Evolutionary conservation across 2,888 invertebrate species (phyloP), one percentile per base, ranked within the genome.

Genomic region (Dicranocentrus wangi): DNA sequence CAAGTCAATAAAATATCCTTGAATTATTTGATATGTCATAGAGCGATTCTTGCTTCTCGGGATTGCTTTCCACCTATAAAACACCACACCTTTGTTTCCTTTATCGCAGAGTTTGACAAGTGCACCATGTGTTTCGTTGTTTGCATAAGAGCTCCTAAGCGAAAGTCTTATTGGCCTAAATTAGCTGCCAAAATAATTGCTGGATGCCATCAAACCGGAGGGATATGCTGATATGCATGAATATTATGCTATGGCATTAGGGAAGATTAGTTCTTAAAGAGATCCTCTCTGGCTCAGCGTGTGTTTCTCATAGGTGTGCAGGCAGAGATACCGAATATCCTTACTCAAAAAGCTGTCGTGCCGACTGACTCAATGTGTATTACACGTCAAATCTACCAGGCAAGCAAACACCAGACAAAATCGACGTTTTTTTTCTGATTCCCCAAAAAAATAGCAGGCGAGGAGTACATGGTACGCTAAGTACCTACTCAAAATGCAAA

Each of bases 131-230:
- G 79, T 23, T 71, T 65, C 69, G 25, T 65, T 70, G 32, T 61
- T 61, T 28, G 28, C 32, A 28, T 61, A 28, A 32, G 19, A 23
- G 21, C 27, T 10, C 21, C 28, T 17, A n/a, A 53, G 65, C 27
- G 61, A 75, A 76, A 75, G 65, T 66, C 65, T 77, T 71, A 79
- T 79, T 72, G 71, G 66, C 27, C 79, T 79, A 79, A 79, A 79
- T 79, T 79, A 79, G 79, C 79, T 71, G 79, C 71, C 28, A 79
- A 72, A 78, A 72, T 79, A 79, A 79, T 79, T 79, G 79, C 66
- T 72, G 23, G 55, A 25, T 79, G 70, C 63, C 70, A 70, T 71
- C 70, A 77, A 42, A n/a, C n/a, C n/a, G n/a, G 21, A 55, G n/a
- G 15, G 28, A 66, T 75, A 39, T 39, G 39, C 13, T 39, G 5